phyloP scores from a whole-genome alignment of 2,797 vertebrate genomes.

The Leuciscus waleckii region DNA sequence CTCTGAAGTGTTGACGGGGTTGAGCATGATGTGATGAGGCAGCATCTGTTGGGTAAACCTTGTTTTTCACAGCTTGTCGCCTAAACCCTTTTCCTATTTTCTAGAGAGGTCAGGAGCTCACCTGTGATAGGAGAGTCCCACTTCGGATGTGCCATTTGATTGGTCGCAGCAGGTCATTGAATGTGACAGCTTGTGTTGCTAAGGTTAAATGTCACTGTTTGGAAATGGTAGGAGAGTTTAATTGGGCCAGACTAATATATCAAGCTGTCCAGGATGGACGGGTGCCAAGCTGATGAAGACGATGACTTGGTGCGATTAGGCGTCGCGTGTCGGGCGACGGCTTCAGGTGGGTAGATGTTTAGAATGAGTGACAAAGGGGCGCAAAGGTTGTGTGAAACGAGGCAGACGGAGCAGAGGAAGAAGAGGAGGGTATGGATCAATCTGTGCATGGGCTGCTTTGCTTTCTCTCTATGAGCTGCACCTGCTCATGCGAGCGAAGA shows the following conservation, averaged over 20 bases:
- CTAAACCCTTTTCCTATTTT: conserved; percentile 1
- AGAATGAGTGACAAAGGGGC: conserved; percentile 42
- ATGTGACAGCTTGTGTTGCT: conserved; percentile 44
- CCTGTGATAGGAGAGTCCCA: not conserved
- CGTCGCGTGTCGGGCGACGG: not conserved
- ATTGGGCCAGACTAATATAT: conserved; percentile 46
- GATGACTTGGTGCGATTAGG: conserved; percentile 16
- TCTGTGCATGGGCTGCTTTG: conserved; percentile 56
- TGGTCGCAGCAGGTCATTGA: conserved; percentile 7
- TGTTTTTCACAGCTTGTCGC: conserved; percentile 9
- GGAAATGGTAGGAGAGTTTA: conserved; percentile 39
- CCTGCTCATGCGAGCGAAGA: conserved; percentile 74
- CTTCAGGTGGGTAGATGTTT: conserved; percentile 30
- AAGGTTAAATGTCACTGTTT: conserved; percentile 52
- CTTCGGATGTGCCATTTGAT: conserved; percentile 20
- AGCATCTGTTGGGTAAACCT: conserved; percentile 30
- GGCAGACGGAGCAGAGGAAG: conserved; percentile 41
- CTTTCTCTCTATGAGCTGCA: conserved; percentile 63
- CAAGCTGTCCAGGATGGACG: conserved; percentile 40
- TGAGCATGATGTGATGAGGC: conserved; percentile 40
- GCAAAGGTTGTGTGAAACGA: conserved; percentile 46
- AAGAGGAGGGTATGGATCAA: conserved; percentile 51
- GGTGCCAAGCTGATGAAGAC: conserved; percentile 1
- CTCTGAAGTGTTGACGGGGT: conserved; percentile 16
- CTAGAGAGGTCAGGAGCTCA: not conserved